Percentiles rank a stretch among this genome's conserved stretches.
Conservation (phyloP, 2,113 vertebrate species). For the rat (Rattus norvegicus) region GRCr8 NC_086031.1:12236501-12237000, state of each 20-base stretch:
- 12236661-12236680: no score
- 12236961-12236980: not conserved
- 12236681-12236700: no score
- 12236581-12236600: no score
- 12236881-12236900: not conserved
- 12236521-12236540: no score
- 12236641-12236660: no score
- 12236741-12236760: not conserved
- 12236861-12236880: not conserved
- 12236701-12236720: no score
- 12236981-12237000: not conserved
- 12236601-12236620: no score
- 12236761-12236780: not conserved
- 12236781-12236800: not conserved
- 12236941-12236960: no score
- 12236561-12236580: no score
- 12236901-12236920: not conserved
- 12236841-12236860: not conserved
- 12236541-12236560: no score
- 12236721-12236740: not conserved
- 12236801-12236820: not conserved
- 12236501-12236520: no score
- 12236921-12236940: not conserved
- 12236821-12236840: not conserved
- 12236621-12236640: no score